Evolutionary conservation across 2,797 vertebrate species (phyloP).

Genomic region (Sciurus carolinensis): DNA sequence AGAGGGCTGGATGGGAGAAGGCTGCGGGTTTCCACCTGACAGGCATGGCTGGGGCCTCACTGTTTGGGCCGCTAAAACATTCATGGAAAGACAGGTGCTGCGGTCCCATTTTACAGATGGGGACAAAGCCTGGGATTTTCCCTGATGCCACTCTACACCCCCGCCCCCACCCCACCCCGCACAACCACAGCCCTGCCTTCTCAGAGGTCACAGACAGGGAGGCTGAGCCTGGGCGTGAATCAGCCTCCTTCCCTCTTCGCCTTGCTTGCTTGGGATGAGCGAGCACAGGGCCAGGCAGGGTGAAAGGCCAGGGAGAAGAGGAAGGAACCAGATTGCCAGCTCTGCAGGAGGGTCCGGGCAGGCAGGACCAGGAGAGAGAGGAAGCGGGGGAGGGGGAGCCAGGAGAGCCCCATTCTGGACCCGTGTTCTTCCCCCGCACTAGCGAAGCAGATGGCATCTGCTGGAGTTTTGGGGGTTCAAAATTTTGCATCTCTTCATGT

Average conservation of each 20-base stretch:
- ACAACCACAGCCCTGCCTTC: neutral
- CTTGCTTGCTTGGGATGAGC: neutral
- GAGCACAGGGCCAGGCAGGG: too few species aligned
- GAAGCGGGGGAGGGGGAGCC: fast-evolving
- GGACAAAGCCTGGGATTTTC: neutral
- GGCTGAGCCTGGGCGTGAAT: neutral
- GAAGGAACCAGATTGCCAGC: fast-evolving
- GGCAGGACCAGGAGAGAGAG: neutral
- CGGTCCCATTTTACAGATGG: conserved; percentile 22
- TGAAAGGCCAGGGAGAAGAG: too few species aligned
- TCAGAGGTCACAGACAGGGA: neutral
- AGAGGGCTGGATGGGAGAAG: neutral
- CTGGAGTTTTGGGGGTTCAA: neutral
- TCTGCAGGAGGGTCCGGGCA: neutral
- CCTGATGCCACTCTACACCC: neutral
- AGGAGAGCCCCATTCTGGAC: neutral
- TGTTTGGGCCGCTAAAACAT: neutral
- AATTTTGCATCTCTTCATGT: fast-evolving
- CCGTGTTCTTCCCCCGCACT: neutral
- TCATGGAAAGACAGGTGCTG: neutral
- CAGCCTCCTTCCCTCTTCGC: neutral
- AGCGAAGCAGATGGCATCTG: neutral
- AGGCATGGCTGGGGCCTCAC: neutral
- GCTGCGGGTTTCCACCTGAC: neutral
- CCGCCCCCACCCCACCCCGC: neutral